phyloP scores from a whole-genome alignment of 2,113 vertebrate genomes.

The Haemorhous mexicanus region DNA sequence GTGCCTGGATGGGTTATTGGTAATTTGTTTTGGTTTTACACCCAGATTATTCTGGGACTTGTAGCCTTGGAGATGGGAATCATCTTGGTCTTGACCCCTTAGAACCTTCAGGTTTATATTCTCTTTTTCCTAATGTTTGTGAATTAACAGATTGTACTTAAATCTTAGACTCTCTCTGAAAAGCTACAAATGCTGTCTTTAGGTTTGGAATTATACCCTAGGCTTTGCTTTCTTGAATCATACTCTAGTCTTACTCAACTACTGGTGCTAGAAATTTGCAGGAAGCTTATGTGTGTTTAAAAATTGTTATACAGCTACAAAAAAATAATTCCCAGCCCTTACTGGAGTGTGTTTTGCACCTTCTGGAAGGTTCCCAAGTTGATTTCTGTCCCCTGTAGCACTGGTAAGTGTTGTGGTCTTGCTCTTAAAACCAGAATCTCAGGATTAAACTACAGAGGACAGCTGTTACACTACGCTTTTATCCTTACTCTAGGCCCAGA shows the following conservation, averaged over 20 bases:
- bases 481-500: accelerated
- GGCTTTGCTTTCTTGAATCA: not conserved
- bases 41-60: not conserved
- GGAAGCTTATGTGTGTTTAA: not conserved
- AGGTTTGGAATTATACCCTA: not conserved
- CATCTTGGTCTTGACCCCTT: not conserved
- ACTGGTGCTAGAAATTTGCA: not conserved
- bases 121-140: not conserved
- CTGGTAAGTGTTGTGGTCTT: not conserved
- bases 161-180: not conserved
- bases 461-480: accelerated
- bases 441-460: not conserved
- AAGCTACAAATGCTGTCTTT: not conserved
- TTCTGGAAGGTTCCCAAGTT: not conserved
- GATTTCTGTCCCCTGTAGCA: not conserved
- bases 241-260: not conserved
- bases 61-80: not conserved
- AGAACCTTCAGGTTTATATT: not conserved
- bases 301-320: not conserved
- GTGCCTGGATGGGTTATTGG: not conserved
- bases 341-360: too few relatives aligned
- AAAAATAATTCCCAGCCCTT: not conserved
- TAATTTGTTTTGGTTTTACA: not conserved
- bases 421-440: not conserved
- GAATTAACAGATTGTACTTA: not conserved